Evolutionary conservation across 2,888 invertebrate genomes (phyloP), one percentile per base, ranked within the genome.

Genomic region (Parasteatoda lunata): DNA sequence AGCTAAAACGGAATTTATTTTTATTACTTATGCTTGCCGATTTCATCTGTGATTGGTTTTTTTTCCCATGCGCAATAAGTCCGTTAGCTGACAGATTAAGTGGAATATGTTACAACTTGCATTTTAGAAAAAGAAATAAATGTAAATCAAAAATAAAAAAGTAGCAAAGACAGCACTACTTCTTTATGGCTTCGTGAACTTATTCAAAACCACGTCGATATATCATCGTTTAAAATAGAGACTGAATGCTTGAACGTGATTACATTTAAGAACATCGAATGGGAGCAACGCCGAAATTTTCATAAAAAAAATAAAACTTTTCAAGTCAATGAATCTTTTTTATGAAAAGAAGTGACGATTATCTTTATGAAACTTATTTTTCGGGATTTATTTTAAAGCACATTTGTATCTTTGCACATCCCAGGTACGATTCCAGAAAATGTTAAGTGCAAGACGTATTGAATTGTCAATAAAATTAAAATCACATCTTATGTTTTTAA

Each of bases 1-100:
- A 65, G 51, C 54, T 71, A 70, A 49, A 83, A 76, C 64, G 51
- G 77, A 83, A 83, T 83, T 70, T 83, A 83, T 77, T 77, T 83
- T 83, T 77, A 83, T 83, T 64, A 51, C 76, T n/a, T 48, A 8
- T 76, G n/a, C 52, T 70, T 77, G 72, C 66, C 80, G 68, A 81
- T 83, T 77, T 64, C 49, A 2, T 51, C 70, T 49, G 59, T 75
- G 59, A 68, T 73, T 81, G 66, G 52, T 68, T 65, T 49, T 51
- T 15, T 81, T 54, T 45, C 73, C 54, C 48, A 13, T 8, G 9
- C 8, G 54, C 54, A 13, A 54, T 80, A 66, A 72, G 72, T 65
- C 30, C 68, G 73, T 68, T 72, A 73, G 72, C 73, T 81, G 73
- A 66, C 80, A 81, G 65, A 73, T 73, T 72, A 73, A 73, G 80